A percentile compares a stretch with the other conserved stretches of the same genome.
Conservation (phyloP, 2,797 vertebrate species). For the Glossophaga mutica region DNA sequence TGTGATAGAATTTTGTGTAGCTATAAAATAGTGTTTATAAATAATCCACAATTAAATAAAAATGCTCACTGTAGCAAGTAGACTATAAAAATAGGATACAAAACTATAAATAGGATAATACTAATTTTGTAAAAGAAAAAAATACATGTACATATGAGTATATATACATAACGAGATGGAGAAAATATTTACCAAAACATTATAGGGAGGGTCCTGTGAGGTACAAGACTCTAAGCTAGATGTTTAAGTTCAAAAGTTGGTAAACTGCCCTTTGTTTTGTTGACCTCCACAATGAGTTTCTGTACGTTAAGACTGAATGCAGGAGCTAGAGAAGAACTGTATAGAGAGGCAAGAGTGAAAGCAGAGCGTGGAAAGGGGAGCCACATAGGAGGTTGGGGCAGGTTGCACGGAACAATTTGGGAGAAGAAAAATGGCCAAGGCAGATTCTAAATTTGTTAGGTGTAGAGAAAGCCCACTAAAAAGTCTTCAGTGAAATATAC, state of each 20-base stretch:
- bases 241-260: not conserved
- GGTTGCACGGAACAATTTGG: not conserved
- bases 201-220: not conserved
- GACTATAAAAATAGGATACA: not conserved
- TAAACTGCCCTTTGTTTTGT: not conserved
- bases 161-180: not conserved
- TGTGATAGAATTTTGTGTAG: not conserved
- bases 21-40: constrained; percentile 8
- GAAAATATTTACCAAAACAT: constrained; percentile 20
- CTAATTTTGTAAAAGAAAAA: constrained; percentile 4
- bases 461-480: not conserved
- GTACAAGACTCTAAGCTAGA: not conserved
- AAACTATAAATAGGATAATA: not conserved
- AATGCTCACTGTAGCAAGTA: constrained; percentile 1
- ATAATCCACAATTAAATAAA: not conserved
- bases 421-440: not conserved
- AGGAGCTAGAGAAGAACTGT: not conserved
- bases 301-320: not conserved
- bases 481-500: not conserved
- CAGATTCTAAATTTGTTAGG: not conserved
- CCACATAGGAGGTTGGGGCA: not conserved
- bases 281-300: not conserved
- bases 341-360: not conserved
- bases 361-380: not conserved
- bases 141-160: not conserved